Percentiles rank a stretch among this genome's conserved stretches.
Evolutionary conservation across 2,797 vertebrate species (phyloP).

Genomic region (Pogoniulus pusillus): DNA sequence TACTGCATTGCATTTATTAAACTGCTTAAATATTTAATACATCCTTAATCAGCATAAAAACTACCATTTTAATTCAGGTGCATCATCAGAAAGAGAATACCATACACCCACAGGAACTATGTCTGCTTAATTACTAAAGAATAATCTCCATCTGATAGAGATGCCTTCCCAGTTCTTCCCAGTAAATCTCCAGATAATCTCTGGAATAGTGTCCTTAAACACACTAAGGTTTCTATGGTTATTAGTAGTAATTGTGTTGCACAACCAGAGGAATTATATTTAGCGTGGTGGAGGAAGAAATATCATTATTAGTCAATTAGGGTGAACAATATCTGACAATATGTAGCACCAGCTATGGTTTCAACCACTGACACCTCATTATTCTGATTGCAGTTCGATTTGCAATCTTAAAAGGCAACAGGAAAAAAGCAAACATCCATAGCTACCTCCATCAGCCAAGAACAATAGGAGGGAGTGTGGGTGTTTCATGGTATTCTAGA

Average conservation of each 20-base stretch:
- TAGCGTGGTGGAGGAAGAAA: constrained; percentile 43
- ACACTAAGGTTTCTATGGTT: constrained; percentile 68
- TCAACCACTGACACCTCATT: constrained; percentile 74
- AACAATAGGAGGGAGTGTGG: constrained; percentile 29
- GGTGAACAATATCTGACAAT: constrained; percentile 73
- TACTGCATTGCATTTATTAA: constrained; percentile 69
- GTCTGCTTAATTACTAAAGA: constrained; percentile 78
- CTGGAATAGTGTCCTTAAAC: constrained; percentile 65
- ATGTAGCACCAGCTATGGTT: constrained; percentile 64
- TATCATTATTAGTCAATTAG: constrained; percentile 79
- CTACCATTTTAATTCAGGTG: constrained; percentile 60
- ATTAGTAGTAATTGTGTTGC: constrained; percentile 78
- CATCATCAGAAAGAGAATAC: constrained; percentile 68
- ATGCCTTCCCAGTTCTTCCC: constrained; percentile 59
- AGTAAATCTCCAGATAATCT: constrained; percentile 74
- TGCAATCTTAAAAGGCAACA: constrained; percentile 61
- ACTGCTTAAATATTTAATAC: constrained; percentile 73
- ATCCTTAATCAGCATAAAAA: constrained; percentile 39
- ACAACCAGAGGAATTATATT: constrained; percentile 73
- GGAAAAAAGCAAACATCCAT: constrained; percentile 55
- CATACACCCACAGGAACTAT: constrained; percentile 70
- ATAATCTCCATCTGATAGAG: constrained; percentile 72
- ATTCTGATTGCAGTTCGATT: constrained; percentile 78
- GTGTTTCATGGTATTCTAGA: constrained; percentile 20
- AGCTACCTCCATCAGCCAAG: constrained; percentile 30